phyloP scores from a whole-genome alignment of 2,888 invertebrate species.

The Himalopsyche japonica region DNA sequence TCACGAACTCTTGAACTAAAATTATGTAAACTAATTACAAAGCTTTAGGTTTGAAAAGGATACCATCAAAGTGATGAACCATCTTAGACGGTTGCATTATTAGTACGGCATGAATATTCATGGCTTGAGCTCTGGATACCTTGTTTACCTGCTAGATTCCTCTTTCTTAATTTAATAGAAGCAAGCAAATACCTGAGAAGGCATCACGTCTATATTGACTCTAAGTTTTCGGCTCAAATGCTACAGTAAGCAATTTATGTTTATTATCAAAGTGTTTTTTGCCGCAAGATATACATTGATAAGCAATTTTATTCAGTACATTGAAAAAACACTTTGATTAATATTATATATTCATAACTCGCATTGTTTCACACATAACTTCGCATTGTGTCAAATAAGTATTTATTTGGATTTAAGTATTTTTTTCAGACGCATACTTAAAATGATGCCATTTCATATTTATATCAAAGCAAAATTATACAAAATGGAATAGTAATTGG shows the following conservation, averaged over 20 bases:
- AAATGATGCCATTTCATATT: too few relatives aligned
- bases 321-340: too few relatives aligned
- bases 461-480: too few relatives aligned
- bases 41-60: slow-evolving; percentile 13
- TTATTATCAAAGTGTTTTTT: neutral
- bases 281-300: neutral
- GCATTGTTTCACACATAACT: too few relatives aligned
- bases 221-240: neutral
- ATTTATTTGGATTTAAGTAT: too few relatives aligned
- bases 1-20: neutral
- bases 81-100: slow-evolving; percentile 21
- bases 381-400: too few relatives aligned
- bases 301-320: too few relatives aligned
- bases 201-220: neutral
- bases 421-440: too few relatives aligned
- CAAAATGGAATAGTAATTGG: too few relatives aligned
- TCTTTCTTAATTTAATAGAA: slow-evolving; percentile 26
- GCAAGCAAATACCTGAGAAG: neutral
- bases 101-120: slow-evolving; percentile 30
- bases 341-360: too few relatives aligned
- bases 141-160: slow-evolving; percentile 17
- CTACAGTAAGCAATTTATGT: neutral
- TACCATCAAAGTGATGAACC: slow-evolving; percentile 13
- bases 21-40: slow-evolving; percentile 6
- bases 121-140: slow-evolving; percentile 1